phyloP scores from a whole-genome alignment of 2,113 vertebrate species.

The Meleagris gallopavo region DNA sequence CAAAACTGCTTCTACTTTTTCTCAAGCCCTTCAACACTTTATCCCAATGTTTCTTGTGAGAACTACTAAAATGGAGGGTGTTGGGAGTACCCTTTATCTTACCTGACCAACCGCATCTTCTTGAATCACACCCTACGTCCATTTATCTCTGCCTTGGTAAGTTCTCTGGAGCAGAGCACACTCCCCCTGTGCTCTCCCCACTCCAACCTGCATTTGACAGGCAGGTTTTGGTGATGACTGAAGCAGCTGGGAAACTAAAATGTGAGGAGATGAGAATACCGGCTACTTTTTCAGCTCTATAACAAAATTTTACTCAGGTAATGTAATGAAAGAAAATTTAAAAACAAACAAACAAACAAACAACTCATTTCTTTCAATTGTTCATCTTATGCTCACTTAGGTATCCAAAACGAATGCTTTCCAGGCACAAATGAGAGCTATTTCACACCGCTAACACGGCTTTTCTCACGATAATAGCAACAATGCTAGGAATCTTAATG shows the following conservation, averaged over 20 bases:
- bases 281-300: background rate
- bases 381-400: background rate
- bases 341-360: too few relatives aligned
- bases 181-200: background rate
- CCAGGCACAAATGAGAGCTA: background rate
- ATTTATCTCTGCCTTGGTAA: background rate
- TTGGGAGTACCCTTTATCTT: background rate
- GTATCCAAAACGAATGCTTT: background rate
- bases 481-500: background rate
- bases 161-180: background rate
- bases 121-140: background rate
- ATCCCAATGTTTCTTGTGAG: background rate
- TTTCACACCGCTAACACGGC: background rate
- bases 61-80: background rate
- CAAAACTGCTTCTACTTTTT: background rate
- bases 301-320: background rate
- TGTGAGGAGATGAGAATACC: fast-evolving
- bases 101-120: background rate
- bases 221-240: background rate
- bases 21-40: background rate
- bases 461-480: background rate
- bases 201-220: background rate
- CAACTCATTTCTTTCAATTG: background rate
- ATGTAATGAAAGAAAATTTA: background rate
- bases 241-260: background rate